Percentiles rank a stretch among this genome's conserved stretches.
phyloP scores from a whole-genome alignment of 2,113 vertebrate genomes.

The Cryptoleucopteryx plumbea region DNA sequence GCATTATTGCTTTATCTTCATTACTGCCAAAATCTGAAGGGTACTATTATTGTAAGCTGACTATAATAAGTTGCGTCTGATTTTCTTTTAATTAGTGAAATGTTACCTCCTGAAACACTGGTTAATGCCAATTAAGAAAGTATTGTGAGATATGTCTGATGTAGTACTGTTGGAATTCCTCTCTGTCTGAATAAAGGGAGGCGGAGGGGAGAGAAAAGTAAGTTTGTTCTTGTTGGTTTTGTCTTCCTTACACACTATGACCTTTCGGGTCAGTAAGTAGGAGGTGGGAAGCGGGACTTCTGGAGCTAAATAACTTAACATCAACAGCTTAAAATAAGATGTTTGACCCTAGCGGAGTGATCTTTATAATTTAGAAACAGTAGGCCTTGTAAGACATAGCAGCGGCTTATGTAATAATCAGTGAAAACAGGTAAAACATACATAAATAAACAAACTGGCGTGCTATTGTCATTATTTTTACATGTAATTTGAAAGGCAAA shows the following conservation, averaged over 20 bases:
- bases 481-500: background rate
- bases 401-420: background rate
- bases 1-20: slow-evolving; percentile 48
- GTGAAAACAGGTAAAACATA: background rate
- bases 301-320: background rate
- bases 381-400: background rate
- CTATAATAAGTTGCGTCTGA: slow-evolving; percentile 1
- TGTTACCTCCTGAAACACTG: slow-evolving; percentile 20
- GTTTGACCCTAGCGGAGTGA: background rate
- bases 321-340: background rate
- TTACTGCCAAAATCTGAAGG: slow-evolving; percentile 40
- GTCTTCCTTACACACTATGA: background rate
- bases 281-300: background rate
- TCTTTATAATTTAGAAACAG: background rate
- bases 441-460: background rate
- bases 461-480: background rate
- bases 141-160: background rate
- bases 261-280: background rate
- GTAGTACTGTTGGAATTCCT: background rate
- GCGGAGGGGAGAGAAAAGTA: background rate
- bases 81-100: slow-evolving; percentile 53
- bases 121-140: slow-evolving; percentile 22
- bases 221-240: background rate
- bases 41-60: slow-evolving; percentile 29
- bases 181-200: background rate